Conservation (phyloP, 2,888 invertebrate species). For the Dynastes hyllus region DNA sequence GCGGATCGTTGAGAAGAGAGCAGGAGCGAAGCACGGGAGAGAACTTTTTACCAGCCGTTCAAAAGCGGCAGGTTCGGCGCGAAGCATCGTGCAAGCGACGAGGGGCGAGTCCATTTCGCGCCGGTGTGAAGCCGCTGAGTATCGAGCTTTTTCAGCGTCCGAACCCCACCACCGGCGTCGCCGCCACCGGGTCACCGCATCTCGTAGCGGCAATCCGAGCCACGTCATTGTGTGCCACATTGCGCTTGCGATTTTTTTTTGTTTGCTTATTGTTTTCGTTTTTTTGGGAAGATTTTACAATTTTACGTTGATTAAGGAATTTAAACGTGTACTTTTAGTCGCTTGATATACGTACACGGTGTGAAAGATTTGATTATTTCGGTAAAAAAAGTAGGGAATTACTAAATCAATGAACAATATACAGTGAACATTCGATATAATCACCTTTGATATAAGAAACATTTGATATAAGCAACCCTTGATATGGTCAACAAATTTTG, state of each 20-base stretch:
- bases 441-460: too few species aligned
- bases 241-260: neutral
- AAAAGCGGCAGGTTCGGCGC: neutral
- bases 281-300: too few species aligned
- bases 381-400: too few species aligned
- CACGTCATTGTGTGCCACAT: conserved; percentile 8
- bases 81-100: conserved; percentile 20
- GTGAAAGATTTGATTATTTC: too few species aligned
- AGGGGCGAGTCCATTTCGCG: conserved; percentile 46
- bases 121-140: conserved; percentile 48
- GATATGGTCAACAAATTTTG: too few species aligned
- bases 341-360: neutral
- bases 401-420: too few species aligned
- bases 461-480: too few species aligned
- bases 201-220: neutral
- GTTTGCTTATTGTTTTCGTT: too few species aligned
- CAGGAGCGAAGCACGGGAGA: neutral
- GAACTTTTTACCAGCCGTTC: conserved; percentile 40
- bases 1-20: neutral
- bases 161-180: conserved; percentile 18
- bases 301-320: neutral
- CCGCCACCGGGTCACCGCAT: conserved; percentile 22
- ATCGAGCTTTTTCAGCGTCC: conserved; percentile 49
- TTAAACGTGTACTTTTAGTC: neutral
- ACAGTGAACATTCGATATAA: too few species aligned